Conservation (phyloP, 2,113 vertebrate genomes). For the Danio rerio region DNA sequence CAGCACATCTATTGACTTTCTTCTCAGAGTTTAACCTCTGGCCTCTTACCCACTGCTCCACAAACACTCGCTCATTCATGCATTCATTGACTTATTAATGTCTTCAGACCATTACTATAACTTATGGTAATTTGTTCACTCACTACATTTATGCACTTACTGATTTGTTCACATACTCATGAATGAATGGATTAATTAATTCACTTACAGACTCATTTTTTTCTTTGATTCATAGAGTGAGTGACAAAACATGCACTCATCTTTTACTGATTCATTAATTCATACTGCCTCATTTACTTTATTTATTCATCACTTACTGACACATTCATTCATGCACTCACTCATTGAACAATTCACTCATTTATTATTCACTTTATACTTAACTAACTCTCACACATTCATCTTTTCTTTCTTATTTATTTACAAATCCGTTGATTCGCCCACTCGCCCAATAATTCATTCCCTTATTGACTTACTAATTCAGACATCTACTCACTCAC, state of each 20-base stretch:
- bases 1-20: neutral
- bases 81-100: neutral
- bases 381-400: no score
- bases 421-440: no score
- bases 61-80: neutral
- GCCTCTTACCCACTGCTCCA: neutral
- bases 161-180: no score
- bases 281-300: no score
- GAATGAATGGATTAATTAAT: neutral
- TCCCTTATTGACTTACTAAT: neutral
- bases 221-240: neutral
- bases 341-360: no score
- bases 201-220: neutral
- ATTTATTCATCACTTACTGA: neutral
- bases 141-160: neutral
- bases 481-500: no score
- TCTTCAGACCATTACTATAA: neutral
- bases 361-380: no score
- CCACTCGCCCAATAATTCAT: no score
- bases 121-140: no score
- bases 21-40: neutral
- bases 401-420: no score
- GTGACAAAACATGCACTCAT: neutral
- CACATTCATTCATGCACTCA: no score
- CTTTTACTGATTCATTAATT: neutral